phyloP scores from a whole-genome alignment of 2,113 vertebrate species.

The Gadus chalcogrammus region DNA sequence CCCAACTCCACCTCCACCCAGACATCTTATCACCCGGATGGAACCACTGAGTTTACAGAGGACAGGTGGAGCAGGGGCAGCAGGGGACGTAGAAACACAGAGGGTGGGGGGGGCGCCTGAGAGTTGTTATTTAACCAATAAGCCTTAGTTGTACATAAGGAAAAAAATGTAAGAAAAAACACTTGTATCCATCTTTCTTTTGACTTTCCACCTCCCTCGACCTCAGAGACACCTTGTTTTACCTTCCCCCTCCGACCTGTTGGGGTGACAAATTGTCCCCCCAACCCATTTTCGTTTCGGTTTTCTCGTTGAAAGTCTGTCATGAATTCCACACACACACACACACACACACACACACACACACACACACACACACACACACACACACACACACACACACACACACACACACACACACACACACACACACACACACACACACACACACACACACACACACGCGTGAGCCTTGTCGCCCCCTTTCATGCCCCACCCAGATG shows the following conservation, averaged over 20 bases:
- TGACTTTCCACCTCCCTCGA: too few species aligned
- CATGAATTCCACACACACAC: conserved; percentile 8
- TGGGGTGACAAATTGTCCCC: too few species aligned
- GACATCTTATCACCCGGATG: conserved; percentile 63
- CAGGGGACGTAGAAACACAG: conserved; percentile 38
- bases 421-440: conserved; percentile 16
- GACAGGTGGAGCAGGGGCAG: conserved; percentile 23
- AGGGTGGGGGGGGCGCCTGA: conserved; percentile 85
- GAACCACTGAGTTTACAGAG: conserved; percentile 89
- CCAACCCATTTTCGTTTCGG: too few species aligned
- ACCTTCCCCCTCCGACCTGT: conserved; percentile 21
- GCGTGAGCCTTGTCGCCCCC: too few species aligned
- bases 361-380: conserved; percentile 13
- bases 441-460: neutral
- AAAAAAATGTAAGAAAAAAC: conserved; percentile 64
- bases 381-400: conserved; percentile 18
- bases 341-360: conserved; percentile 15
- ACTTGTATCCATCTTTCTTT: conserved; percentile 67
- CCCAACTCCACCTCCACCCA: conserved; percentile 19
- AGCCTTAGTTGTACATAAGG: conserved; percentile 99
- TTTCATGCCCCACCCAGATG: too few species aligned
- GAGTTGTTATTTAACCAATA: conserved; percentile 97
- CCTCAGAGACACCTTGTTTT: conserved; percentile 48
- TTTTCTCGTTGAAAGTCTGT: too few species aligned
- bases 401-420: conserved; percentile 10